These are phyloP conservation scores for Yponomeuta evonymella DNA, from an alignment of 2,888 invertebrate genomes.

Conservation along the genomic window DNA sequence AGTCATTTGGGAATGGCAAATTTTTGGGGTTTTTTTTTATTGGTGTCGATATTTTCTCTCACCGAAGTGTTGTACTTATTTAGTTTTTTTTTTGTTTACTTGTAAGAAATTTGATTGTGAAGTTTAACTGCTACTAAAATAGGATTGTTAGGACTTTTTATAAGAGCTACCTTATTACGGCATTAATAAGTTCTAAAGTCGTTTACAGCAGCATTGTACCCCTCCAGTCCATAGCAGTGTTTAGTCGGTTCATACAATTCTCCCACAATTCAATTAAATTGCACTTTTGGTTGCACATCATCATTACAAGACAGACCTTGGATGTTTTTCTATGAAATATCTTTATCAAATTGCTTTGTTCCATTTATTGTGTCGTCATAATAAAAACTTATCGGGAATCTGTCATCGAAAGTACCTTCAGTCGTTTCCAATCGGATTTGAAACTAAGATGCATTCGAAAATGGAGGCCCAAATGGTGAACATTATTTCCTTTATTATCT, in stretches of 20 bases:
- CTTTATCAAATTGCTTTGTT: conserved; percentile 34
- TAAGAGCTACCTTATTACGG: not conserved
- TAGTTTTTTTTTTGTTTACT: conserved; percentile 42
- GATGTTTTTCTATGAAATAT: conserved; percentile 16
- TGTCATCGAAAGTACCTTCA: conserved; percentile 20
- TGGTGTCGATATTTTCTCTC: conserved; percentile 24
- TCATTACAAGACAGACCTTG: conserved; percentile 19
- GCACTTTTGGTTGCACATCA: conserved; percentile 24
- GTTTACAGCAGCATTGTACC: not conserved
- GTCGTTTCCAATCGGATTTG: not conserved
- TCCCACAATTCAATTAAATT: not conserved
- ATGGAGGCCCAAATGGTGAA: too few species aligned
- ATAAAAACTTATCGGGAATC: not conserved
- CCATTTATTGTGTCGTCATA: not conserved
- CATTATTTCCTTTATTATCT: conserved; percentile 19
- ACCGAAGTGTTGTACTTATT: conserved; percentile 36
- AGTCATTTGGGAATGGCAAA: conserved; percentile 28
- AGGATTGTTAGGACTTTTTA: not conserved
- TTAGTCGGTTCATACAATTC: not conserved
- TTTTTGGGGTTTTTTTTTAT: conserved; percentile 29
- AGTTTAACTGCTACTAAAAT: conserved; percentile 11
- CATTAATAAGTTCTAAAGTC: not conserved
- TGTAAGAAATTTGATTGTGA: conserved; percentile 30
- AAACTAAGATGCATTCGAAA: too few species aligned
- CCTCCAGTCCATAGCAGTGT: too few species aligned